Percentiles rank a stretch among this genome's conserved stretches.
These are phyloP conservation scores for Protobothrops mucrosquamatus DNA, from an alignment of 2,113 vertebrate species.

Conservation along the genomic window DNA sequence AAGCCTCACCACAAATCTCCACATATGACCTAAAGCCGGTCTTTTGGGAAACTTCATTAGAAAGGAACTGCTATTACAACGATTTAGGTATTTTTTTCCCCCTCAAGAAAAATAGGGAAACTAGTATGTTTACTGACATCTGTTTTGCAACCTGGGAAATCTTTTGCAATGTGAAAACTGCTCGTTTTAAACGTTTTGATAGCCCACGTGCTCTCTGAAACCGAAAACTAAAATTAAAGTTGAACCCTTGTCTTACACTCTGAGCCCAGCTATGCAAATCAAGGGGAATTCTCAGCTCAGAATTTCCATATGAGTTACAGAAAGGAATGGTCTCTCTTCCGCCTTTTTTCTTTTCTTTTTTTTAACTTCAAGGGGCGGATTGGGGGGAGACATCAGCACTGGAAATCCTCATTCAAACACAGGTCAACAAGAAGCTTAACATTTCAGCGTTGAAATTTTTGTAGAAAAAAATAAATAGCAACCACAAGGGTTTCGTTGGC, in stretches of 20 bases:
- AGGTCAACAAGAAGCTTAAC: background rate
- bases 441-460: background rate
- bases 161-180: background rate
- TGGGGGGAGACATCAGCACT: background rate
- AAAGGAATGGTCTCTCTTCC: background rate
- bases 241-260: background rate
- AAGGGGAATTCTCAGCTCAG: slow-evolving; percentile 7
- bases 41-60: background rate
- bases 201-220: background rate
- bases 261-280: background rate
- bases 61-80: background rate
- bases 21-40: background rate
- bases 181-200: background rate
- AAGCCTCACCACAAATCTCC: background rate
- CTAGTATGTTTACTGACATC: background rate
- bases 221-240: background rate
- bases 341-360: background rate
- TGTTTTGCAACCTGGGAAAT: background rate
- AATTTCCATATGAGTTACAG: background rate
- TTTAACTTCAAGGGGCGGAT: background rate
- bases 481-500: background rate
- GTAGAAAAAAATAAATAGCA: background rate
- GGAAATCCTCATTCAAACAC: background rate
- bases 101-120: background rate
- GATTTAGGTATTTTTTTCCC: background rate